These are phyloP conservation scores for Clunio marinus DNA, from an alignment of 2,888 invertebrate species.

Conservation along the genomic window DNA sequence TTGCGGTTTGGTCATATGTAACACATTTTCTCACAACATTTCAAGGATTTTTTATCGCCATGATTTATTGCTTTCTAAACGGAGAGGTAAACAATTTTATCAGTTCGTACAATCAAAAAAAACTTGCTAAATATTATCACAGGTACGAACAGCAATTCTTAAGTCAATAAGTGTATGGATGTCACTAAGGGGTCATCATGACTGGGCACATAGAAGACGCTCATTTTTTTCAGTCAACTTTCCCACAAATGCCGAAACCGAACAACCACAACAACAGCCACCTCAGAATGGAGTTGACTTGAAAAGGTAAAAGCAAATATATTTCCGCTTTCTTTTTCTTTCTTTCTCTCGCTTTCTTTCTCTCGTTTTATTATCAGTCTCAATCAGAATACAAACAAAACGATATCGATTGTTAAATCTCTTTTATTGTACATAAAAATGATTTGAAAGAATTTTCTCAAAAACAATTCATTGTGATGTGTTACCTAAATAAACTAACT, in stretches of 20 bases:
- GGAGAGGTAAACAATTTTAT: constrained; percentile 64
- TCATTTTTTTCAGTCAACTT: constrained; percentile 51
- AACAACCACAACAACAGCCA: too few relatives aligned
- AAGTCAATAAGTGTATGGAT: constrained; percentile 52
- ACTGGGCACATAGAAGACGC: constrained; percentile 49
- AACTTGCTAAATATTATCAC: not conserved
- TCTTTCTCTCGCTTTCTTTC: not conserved
- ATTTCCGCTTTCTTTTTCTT: not conserved
- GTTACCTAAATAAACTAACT: too few relatives aligned
- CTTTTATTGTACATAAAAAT: too few relatives aligned
- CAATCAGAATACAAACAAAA: too few relatives aligned
- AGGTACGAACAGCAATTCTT: constrained; percentile 53
- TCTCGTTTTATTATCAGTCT: too few relatives aligned
- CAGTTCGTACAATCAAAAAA: not conserved
- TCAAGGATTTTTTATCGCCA: constrained; percentile 76
- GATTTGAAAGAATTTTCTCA: too few relatives aligned
- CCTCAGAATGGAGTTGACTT: constrained; percentile 41
- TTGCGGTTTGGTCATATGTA: constrained; percentile 73
- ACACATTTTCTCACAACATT: constrained; percentile 79
- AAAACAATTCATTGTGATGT: too few relatives aligned
- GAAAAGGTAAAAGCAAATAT: constrained; percentile 40
- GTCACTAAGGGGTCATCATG: constrained; percentile 50
- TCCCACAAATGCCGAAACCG: constrained; percentile 50
- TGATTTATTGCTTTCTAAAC: constrained; percentile 78
- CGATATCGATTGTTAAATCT: too few relatives aligned